Base-by-base conservation (phyloP, 2,113 vertebrate species). In the Lichenostomus cassidix region DNA sequence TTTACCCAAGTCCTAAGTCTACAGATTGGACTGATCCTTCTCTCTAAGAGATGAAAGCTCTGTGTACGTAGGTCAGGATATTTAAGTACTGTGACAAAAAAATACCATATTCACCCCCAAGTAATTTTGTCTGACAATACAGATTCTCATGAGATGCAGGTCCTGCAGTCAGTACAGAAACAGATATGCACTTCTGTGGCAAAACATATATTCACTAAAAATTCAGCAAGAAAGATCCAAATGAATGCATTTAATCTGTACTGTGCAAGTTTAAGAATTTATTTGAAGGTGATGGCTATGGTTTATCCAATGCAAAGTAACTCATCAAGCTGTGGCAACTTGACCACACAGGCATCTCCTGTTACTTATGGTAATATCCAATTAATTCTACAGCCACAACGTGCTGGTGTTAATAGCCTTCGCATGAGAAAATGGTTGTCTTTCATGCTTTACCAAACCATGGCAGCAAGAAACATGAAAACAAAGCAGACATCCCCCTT, bases 1-100 rank as follows among this genome's bases (percentile, higher is more conserved):
- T 90, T 90, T 80, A 86, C 33, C 1, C 31, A 93, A 95, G 82
- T 77, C 67, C 75, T 60, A 82, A 93, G 88, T 62, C 67, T 91
- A 80, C 50, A 58, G 21, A 67, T 28, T 80, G 24, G 63, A 90
- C 35, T 15, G 46, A 93, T 90, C 5, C 37, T 65, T n/a, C 35
- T 62, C 67, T 49, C 19, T 11, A 35, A 83, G 14, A 65, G 49
- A 55, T 7, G 28, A 88, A 76, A 88, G 22, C 76, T 83, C 70
- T 83, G 28, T 1, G 1, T 42, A 42, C 64, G 58, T 8, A 77
- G 63, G 75, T 84, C 79, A 73, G 31, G n/a, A 18, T n/a, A 92
- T 62, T 83, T 86, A 94, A 88, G n/a, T 62, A 42, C 5, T 12
- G 20, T 58, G 50, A 77, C 0, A 1, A 62, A 81, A 84, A 96